Percentiles rank a stretch among this genome's conserved stretches.
Conservation (phyloP, 2,888 invertebrate species). For the Xylophagus ater region DNA sequence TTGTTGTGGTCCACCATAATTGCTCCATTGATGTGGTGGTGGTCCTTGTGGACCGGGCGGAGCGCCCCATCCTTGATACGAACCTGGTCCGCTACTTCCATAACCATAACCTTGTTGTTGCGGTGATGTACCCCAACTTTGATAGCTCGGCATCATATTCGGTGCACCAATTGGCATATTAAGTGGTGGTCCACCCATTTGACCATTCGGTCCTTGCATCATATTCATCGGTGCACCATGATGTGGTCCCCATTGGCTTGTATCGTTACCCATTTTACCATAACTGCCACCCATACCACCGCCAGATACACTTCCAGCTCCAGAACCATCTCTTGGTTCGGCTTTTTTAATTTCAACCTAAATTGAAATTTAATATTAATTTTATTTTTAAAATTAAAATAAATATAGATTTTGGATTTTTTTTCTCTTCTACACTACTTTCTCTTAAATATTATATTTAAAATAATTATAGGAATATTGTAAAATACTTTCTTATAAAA, state of each 20-base stretch:
- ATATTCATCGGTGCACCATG: conserved; percentile 78
- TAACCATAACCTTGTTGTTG: conserved; percentile 78
- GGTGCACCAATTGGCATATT: conserved; percentile 85
- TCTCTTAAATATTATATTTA: too few species aligned
- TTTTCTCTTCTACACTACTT: too few species aligned
- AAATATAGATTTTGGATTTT: neutral
- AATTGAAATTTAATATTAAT: conserved; percentile 2
- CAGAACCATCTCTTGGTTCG: conserved; percentile 78
- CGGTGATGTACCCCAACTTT: conserved; percentile 80
- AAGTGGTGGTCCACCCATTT: conserved; percentile 80
- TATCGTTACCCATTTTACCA: conserved; percentile 53
- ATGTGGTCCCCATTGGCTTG: conserved; percentile 73
- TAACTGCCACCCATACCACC: conserved; percentile 66
- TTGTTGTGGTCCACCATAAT: conserved; percentile 73
- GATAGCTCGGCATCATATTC: conserved; percentile 78
- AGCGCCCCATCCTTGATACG: conserved; percentile 84
- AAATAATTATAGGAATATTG: too few species aligned
- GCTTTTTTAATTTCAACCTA: conserved; percentile 85
- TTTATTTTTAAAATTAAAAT: neutral
- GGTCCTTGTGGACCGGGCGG: conserved; percentile 70
- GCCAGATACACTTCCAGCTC: conserved; percentile 65
- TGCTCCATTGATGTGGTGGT: conserved; percentile 75
- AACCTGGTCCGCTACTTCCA: conserved; percentile 71
- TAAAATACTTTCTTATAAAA: too few species aligned
- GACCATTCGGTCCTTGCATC: conserved; percentile 83